These are phyloP conservation scores for Anolis carolinensis DNA, from an alignment of 2,113 vertebrate species.

Conservation along the genomic window DNA sequence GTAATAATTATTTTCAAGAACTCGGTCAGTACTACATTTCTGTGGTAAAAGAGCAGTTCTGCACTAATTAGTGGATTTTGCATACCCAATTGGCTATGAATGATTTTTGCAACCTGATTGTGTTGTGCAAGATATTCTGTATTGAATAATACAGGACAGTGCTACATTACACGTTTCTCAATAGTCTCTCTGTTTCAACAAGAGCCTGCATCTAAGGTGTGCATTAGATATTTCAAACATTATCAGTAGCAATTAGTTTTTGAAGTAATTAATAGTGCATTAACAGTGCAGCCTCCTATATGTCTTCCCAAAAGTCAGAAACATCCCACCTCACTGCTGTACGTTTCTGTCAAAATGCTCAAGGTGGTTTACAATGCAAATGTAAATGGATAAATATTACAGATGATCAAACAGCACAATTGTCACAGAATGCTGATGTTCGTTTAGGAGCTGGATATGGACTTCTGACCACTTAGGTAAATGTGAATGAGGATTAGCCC, in stretches of 20 bases:
- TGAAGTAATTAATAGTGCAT: neutral
- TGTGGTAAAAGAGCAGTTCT: neutral
- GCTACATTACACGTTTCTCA: neutral
- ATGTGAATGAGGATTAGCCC: too few species aligned
- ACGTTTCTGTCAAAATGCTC: neutral
- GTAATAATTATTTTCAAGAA: conserved; percentile 19
- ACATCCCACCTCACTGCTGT: too few species aligned
- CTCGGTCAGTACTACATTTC: neutral
- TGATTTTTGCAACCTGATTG: conserved; percentile 11
- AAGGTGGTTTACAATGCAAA: neutral
- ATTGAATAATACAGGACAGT: neutral
- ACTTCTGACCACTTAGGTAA: neutral
- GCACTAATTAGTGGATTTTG: conserved; percentile 5
- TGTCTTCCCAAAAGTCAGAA: neutral
- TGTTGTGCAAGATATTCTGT: neutral
- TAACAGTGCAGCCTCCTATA: neutral
- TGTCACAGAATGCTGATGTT: neutral
- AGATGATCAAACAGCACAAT: neutral
- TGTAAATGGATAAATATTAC: neutral
- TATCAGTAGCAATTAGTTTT: neutral
- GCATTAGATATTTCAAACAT: neutral
- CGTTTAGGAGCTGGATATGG: neutral
- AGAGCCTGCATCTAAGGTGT: neutral
- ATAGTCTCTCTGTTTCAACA: neutral
- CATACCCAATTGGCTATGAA: neutral